Base-by-base conservation (phyloP, 2,113 vertebrate genomes). In the Microtus ochrogaster region DNA sequence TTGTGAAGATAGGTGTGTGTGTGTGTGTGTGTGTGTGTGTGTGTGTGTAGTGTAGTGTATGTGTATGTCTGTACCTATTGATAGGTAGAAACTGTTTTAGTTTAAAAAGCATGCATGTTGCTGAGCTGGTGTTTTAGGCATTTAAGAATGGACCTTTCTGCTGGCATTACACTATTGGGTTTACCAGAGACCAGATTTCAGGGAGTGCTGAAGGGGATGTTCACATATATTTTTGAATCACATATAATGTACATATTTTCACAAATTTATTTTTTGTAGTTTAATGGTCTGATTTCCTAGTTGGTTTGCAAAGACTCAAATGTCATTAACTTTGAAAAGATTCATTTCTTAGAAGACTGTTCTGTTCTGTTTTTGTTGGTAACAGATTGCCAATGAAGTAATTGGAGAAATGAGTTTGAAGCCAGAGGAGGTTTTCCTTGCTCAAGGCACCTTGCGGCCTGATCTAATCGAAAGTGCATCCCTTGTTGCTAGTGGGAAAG, bases 391-490 rank as follows among this genome's bases (percentile, higher is more conserved):
- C 70, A 99, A 99, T 94, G 99, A 99, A 98, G 99, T 99, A 76
- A 99, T 99, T 4, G 99, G 99, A 55, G 99, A 99, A 98, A 99
- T 99, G 99, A 99, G 99, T 98, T 98, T 99, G 97, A 99, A 99
- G 95, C 99, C 99, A 2, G 99, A 99, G 63, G 99, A 99, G 68
- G 99, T 99, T 81, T 99, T 99, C 58, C 99, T 99, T 96, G 99
- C 99, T 1, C 99, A 99, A 98, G 99, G 99, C 39, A 99, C 99
- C 8, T 98, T 99, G 95, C 98, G 99, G 96, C 99, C 99, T 16
- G 99, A 99, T 97, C 99, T 99, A 30, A 99, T 99, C 49, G 99
- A 99, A 98, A 99, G 99, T 0, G 99, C 99, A 17, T 99, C 99
- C 47, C 98, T 99, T 83, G 97, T 99, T 79, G 99, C 99, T 87